Evolutionary conservation across 2,797 vertebrate species (phyloP).

Genomic region (Propithecus deckenii): DNA sequence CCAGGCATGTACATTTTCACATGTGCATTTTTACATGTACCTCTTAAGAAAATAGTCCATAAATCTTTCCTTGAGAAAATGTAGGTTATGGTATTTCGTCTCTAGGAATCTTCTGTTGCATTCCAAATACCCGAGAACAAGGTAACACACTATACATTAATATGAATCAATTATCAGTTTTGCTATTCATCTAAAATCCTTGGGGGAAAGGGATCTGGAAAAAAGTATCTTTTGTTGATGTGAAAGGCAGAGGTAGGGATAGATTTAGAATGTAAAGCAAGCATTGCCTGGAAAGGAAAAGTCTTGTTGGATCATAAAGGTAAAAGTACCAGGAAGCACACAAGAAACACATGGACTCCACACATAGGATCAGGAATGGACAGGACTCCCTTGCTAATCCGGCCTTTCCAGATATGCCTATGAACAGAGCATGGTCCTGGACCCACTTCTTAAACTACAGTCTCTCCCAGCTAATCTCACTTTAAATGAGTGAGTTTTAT

Average conservation of each 20-base stretch:
- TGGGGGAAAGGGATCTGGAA: neutral
- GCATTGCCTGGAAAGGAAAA: neutral
- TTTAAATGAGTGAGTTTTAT: neutral
- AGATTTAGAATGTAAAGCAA: neutral
- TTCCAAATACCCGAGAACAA: neutral
- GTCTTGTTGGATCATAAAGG: neutral
- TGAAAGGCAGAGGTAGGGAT: neutral
- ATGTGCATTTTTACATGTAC: neutral
- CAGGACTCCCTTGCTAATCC: neutral
- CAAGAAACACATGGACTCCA: neutral
- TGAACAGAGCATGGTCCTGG: neutral
- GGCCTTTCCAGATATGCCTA: neutral
- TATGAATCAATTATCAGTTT: neutral
- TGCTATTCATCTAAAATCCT: neutral
- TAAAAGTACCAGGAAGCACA: neutral
- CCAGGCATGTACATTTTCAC: neutral
- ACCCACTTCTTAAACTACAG: neutral
- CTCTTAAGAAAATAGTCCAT: neutral
- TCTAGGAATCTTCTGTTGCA: neutral
- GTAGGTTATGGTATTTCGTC: neutral
- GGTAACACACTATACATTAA: neutral
- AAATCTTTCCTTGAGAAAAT: conserved; percentile 6
- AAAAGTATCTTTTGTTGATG: neutral
- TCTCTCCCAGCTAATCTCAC: neutral
- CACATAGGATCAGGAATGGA: neutral